Evolutionary conservation across 1,140 invertebrate genomes (phyloP).

Genomic region (Neuroterus valhalla): DNA sequence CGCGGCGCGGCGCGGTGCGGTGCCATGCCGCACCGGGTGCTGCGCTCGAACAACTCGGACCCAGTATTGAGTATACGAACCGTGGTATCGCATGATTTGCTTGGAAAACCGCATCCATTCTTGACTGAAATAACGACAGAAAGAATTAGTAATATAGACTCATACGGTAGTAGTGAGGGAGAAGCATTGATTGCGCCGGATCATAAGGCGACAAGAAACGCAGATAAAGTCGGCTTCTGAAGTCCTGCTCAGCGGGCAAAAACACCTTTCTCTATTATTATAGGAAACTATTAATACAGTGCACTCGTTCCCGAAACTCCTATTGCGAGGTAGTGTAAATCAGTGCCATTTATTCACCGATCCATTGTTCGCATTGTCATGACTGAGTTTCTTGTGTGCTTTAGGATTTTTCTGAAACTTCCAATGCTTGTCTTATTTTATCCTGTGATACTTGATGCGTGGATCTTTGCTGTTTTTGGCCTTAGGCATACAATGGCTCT

Average conservation of each 20-base stretch:
- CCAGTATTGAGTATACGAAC: constrained; percentile 36
- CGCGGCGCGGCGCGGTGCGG: constrained; percentile 58
- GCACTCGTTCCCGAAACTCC: too few species aligned
- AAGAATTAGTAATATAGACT: background rate
- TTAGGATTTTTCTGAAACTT: background rate
- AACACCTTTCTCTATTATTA: background rate
- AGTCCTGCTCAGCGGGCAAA: background rate
- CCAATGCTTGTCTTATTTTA: too few species aligned
- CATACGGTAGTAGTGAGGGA: background rate
- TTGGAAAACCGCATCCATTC: constrained; percentile 11
- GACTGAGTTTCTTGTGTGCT: background rate
- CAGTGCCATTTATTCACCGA: background rate
- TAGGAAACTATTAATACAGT: too few species aligned
- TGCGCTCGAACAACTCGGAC: constrained; percentile 41
- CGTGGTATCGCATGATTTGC: constrained; percentile 25
- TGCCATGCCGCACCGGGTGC: too few species aligned
- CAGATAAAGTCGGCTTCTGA: background rate
- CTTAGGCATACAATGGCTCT: too few species aligned
- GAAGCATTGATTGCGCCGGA: background rate
- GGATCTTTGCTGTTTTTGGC: too few species aligned
- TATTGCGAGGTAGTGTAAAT: background rate
- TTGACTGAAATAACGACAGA: background rate
- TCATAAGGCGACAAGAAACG: background rate
- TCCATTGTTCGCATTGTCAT: background rate
- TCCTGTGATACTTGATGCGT: too few species aligned